Percentiles rank a stretch among this genome's conserved stretches.
phyloP scores from a whole-genome alignment of 2,888 invertebrate genomes.

The Hipparchia semele region DNA sequence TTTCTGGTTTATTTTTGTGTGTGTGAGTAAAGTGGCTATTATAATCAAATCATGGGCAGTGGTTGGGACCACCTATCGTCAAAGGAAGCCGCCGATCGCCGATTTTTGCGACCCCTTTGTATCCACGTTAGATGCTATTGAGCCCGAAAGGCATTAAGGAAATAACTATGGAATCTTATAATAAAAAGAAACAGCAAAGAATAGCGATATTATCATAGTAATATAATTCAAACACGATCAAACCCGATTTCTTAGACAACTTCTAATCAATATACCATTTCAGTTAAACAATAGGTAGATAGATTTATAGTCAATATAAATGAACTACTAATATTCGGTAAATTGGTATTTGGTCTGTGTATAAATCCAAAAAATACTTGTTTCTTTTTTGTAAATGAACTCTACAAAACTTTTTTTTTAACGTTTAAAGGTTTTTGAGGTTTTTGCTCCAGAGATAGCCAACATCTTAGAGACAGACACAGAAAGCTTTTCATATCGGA shows the following conservation, averaged over 20 bases:
- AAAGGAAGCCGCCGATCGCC: constrained; percentile 72
- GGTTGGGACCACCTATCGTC: constrained; percentile 77
- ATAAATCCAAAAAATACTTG: not conserved
- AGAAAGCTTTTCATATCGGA: too few relatives aligned
- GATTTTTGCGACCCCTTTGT: constrained; percentile 78
- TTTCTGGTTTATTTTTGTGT: constrained; percentile 62
- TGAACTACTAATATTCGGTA: not conserved
- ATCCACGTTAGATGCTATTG: constrained; percentile 65
- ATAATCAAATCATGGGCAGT: constrained; percentile 75
- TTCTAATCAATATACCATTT: not conserved
- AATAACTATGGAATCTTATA: not conserved
- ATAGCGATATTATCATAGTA: not conserved
- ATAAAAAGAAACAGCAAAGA: not conserved
- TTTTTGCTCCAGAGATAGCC: too few relatives aligned
- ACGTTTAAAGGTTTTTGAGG: too few relatives aligned
- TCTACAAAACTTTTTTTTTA: not conserved
- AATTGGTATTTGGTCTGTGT: not conserved
- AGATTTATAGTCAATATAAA: not conserved
- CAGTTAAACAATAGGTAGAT: not conserved
- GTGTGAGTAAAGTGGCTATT: constrained; percentile 75
- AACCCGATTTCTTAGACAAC: not conserved
- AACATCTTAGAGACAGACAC: too few relatives aligned
- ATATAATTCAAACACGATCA: not conserved
- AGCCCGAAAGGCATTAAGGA: constrained; percentile 51
- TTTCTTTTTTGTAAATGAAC: not conserved